These are phyloP conservation scores for Balaeniceps rex DNA, from an alignment of 2,113 vertebrate genomes.

Conservation along the genomic window DNA sequence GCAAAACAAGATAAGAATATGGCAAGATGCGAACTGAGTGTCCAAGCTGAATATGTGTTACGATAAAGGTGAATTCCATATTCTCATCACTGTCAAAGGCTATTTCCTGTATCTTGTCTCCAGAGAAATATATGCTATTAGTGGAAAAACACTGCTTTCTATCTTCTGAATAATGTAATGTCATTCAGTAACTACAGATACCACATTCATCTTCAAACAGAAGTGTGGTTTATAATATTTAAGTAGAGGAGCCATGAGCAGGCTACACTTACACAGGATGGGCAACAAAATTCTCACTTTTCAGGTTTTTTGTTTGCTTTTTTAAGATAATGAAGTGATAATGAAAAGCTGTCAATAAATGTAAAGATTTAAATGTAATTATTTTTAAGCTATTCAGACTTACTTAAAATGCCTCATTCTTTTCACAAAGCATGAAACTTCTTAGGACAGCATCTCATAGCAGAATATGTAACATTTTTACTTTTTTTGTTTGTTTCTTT, in stretches of 20 bases:
- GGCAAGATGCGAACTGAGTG: not conserved
- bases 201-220: not conserved
- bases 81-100: not conserved
- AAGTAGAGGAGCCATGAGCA: not conserved
- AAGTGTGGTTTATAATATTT: not conserved
- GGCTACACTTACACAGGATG: not conserved
- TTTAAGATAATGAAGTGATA: not conserved
- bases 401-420: not conserved
- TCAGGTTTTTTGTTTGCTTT: not conserved
- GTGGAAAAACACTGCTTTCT: not conserved
- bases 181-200: not conserved
- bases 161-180: not conserved
- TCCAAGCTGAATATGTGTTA: not conserved
- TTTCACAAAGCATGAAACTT: not conserved
- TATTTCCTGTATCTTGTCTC: not conserved
- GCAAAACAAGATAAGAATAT: not conserved
- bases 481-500: fast-evolving
- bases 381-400: not conserved
- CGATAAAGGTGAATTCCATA: not conserved
- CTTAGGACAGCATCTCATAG: not conserved
- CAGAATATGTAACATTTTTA: not conserved
- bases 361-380: not conserved
- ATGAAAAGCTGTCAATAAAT: not conserved
- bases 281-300: not conserved
- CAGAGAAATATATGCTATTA: not conserved